A percentile compares a stretch with the other conserved stretches of the same genome.
phyloP scores from a whole-genome alignment of 2,797 vertebrate genomes.

The Myripristis jacobus region DNA sequence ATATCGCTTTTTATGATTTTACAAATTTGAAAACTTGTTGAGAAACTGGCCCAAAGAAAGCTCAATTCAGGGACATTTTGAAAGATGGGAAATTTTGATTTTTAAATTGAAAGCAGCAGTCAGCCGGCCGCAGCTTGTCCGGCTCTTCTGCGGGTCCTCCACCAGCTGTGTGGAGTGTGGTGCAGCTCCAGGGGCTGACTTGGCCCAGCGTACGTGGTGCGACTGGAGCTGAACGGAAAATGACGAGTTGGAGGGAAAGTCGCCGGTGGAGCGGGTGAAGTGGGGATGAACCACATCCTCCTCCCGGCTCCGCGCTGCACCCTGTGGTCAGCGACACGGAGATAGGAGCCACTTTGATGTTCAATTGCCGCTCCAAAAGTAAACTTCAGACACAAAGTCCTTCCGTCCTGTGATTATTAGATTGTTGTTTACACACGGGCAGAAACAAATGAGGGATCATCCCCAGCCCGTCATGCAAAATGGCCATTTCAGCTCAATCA shows the following conservation, averaged over 20 bases:
- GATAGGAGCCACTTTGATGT: constrained; percentile 77
- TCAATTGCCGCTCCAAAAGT: constrained; percentile 74
- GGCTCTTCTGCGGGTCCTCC: neutral
- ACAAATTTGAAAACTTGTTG: too few relatives aligned
- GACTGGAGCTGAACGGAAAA: constrained; percentile 9
- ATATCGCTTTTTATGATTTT: too few relatives aligned
- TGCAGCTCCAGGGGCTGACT: neutral
- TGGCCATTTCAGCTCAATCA: constrained; percentile 45
- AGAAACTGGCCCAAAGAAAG: too few relatives aligned
- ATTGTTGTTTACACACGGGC: constrained; percentile 78
- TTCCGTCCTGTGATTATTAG: constrained; percentile 84
- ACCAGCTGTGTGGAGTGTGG: neutral
- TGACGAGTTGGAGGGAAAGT: constrained; percentile 18
- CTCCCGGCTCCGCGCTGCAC: constrained; percentile 21
- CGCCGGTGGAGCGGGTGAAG: neutral
- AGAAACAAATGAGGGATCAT: constrained; percentile 76
- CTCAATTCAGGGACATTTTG: too few relatives aligned
- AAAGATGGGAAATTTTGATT: too few relatives aligned
- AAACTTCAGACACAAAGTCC: constrained; percentile 80
- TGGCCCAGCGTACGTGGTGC: neutral
- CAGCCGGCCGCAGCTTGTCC: too few relatives aligned
- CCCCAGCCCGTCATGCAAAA: constrained; percentile 47
- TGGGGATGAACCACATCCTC: constrained; percentile 35
- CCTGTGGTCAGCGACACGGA: constrained; percentile 22
- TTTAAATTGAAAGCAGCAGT: too few relatives aligned